Evolutionary conservation across 2,797 vertebrate genomes (phyloP), one percentile per base, ranked within the genome.

Genomic region (Sorex maritimensis): DNA sequence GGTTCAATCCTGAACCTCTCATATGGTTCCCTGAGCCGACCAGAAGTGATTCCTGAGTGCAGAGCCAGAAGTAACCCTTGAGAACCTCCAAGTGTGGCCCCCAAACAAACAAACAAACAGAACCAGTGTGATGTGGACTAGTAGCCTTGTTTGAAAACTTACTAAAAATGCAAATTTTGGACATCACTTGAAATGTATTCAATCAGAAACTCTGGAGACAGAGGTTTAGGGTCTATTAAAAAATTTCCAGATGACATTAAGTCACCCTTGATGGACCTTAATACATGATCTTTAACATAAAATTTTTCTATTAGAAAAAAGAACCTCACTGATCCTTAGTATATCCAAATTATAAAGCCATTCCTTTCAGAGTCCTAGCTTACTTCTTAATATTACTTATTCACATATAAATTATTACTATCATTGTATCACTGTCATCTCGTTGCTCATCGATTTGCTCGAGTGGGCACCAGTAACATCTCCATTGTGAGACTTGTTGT

Each of bases 281-380:
- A 30, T 21, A 38, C 11, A 21, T 34, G 15, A 6, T 61, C 55
- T 93, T 81, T 44, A 5, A 23, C 34, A 52, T 68, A 19, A 78
- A 85, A 88, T 58, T 85, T 28, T 21, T 80, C 68, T 63, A 5
- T 28, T 19, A 19, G 38, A 91, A 19, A 26, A 81, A 87, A 92
- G 7, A 44, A 44, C 7, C 41, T 78, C 26, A 68, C 78, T 58
- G n/a, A 30, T 3, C 9, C 0, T 0, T 28, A 52, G 21, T 71
- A 67, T 67, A 78, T 6, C 3, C 10, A 73, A 78, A 49, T 34
- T 65, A 61, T 26, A 55, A 61, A 30, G 38, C 13, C 81, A 38
- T 55, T 34, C 0, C 8, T 21, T 67, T 61, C n/a, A 68, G 13
- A 80, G 11, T 34, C 30, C 41, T 69, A 38, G 21, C 75, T 71